A percentile compares a stretch with the other conserved stretches of the same genome.
Conservation (phyloP, 2,888 invertebrate species). For the Leptura quadrifasciata region DNA sequence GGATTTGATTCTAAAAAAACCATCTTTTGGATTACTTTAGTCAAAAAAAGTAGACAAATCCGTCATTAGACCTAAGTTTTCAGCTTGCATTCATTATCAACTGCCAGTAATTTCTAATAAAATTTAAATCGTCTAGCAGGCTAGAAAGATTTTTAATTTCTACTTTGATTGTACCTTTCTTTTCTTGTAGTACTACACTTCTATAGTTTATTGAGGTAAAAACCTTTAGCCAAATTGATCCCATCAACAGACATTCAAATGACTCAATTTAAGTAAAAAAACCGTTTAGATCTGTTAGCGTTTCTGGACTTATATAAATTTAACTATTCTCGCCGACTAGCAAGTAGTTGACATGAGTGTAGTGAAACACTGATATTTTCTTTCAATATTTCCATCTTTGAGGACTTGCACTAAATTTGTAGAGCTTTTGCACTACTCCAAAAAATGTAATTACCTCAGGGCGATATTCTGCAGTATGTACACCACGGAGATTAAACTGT, state of each 20-base stretch:
- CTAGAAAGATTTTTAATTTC: background rate
- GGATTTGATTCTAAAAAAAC: too few species aligned
- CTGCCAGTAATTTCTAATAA: background rate
- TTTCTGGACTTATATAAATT: conserved; percentile 1
- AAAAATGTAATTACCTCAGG: too few species aligned
- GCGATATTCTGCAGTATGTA: too few species aligned
- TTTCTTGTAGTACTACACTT: background rate
- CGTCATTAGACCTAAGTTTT: background rate
- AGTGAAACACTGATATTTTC: background rate
- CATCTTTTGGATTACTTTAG: too few species aligned
- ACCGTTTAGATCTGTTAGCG: background rate
- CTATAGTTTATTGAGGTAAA: background rate
- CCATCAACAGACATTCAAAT: background rate
- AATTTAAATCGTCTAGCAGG: background rate
- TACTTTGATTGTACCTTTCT: background rate
- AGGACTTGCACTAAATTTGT: background rate
- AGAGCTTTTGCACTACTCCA: background rate
- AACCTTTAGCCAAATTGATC: background rate
- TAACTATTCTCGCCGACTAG: too few species aligned
- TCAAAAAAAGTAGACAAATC: too few species aligned
- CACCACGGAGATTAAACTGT: too few species aligned
- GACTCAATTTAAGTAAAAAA: background rate
- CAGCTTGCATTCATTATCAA: background rate
- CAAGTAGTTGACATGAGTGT: conserved; percentile 1
- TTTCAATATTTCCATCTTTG: background rate